Percentiles rank a stretch among this genome's conserved stretches.
These are phyloP conservation scores for Watsonalla cultraria DNA, from an alignment of 2,888 invertebrate species.

Conservation along the genomic window DNA sequence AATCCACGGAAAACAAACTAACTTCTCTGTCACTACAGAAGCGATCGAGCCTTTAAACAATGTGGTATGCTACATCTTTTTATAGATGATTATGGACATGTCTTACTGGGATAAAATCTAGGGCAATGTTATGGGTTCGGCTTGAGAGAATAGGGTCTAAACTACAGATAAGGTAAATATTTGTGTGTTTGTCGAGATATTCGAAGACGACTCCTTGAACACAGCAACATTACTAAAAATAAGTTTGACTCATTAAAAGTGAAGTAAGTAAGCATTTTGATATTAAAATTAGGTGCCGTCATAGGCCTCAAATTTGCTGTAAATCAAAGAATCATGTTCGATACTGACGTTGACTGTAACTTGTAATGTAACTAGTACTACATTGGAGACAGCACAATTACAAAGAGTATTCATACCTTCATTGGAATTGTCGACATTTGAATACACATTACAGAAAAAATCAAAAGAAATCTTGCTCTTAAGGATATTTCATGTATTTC, in stretches of 20 bases:
- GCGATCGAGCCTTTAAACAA: constrained; percentile 47
- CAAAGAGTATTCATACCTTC: constrained; percentile 53
- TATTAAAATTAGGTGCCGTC: background rate
- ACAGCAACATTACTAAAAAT: background rate
- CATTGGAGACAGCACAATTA: constrained; percentile 45
- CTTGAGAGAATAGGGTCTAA: constrained; percentile 73
- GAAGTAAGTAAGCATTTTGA: background rate
- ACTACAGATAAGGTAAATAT: constrained; percentile 48
- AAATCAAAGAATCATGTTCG: constrained; percentile 2
- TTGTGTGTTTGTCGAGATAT: constrained; percentile 30
- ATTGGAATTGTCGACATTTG: constrained; percentile 39
- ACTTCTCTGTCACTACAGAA: constrained; percentile 47
- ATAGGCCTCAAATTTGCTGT: background rate
- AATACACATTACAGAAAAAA: constrained; percentile 27
- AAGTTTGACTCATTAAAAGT: background rate
- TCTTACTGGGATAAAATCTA: constrained; percentile 41
- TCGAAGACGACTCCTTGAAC: constrained; percentile 14
- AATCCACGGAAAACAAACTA: constrained; percentile 47
- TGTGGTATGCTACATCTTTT: constrained; percentile 52
- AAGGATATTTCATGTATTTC: constrained; percentile 6
- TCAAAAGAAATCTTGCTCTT: constrained; percentile 12
- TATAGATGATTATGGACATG: constrained; percentile 55
- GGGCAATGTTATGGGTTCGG: constrained; percentile 73
- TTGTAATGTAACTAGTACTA: constrained; percentile 25
- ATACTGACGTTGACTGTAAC: constrained; percentile 15